Percentiles rank a stretch among this genome's conserved stretches.
Evolutionary conservation across 2,113 vertebrate species (phyloP).

Genomic region (Marmota monax): DNA sequence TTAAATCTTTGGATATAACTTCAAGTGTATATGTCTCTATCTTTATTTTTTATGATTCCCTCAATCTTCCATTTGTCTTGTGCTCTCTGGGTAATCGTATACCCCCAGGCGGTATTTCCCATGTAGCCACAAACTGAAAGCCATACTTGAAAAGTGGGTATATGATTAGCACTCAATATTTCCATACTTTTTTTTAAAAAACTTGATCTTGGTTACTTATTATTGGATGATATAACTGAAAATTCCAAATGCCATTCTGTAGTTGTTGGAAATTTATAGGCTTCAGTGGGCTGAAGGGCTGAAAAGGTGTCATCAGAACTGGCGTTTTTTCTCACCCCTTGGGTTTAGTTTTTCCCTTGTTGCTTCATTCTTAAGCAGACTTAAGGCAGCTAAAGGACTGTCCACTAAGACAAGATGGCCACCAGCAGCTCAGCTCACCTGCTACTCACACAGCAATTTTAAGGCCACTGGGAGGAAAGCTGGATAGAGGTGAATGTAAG

Average conservation of each 20-base stretch:
- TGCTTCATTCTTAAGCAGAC: constrained; percentile 33
- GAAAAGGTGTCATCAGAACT: not conserved
- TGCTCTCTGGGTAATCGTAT: not conserved
- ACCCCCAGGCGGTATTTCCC: not conserved
- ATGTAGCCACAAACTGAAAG: not conserved
- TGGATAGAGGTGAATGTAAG: not conserved
- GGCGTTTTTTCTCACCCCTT: not conserved
- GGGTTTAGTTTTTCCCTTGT: not conserved
- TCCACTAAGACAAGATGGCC: not conserved
- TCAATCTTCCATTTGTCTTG: not conserved
- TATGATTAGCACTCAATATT: not conserved
- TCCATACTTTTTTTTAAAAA: not conserved
- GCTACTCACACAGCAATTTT: not conserved
- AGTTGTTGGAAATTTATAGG: not conserved
- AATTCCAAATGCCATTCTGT: not conserved
- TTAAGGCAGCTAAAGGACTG: not conserved
- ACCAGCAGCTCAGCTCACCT: not conserved
- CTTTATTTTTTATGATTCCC: not conserved
- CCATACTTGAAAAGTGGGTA: not conserved
- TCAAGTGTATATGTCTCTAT: not conserved
- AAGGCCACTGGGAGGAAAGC: not conserved
- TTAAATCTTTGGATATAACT: not conserved
- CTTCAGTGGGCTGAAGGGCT: not conserved
- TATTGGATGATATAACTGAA: not conserved
- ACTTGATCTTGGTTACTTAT: not conserved